These are phyloP conservation scores for Hydropotes inermis DNA, from an alignment of 2,113 vertebrate species.

Conservation along the genomic window DNA sequence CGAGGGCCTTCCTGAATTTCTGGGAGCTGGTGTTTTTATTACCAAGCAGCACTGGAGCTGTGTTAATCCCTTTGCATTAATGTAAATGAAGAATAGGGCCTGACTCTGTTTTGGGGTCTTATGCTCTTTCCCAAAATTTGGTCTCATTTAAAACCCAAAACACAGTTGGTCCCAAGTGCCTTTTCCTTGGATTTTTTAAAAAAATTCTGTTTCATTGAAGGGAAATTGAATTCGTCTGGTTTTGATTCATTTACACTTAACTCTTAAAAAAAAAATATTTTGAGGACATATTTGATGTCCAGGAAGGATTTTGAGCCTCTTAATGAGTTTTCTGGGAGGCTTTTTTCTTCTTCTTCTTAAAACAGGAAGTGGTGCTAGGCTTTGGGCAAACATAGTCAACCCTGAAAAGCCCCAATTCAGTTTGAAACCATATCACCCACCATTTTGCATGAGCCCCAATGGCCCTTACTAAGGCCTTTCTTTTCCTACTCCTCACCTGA, in stretches of 20 bases:
- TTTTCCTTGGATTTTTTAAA: slow-evolving; percentile 45
- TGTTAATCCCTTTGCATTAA: neutral
- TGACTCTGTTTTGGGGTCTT: slow-evolving; percentile 19
- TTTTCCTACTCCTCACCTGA: neutral
- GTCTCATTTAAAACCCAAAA: slow-evolving; percentile 64
- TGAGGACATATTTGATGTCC: slow-evolving; percentile 68
- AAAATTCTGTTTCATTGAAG: slow-evolving; percentile 68
- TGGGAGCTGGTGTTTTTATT: neutral
- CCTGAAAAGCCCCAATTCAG: slow-evolving; percentile 49
- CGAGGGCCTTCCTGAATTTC: neutral
- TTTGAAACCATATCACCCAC: slow-evolving; percentile 49
- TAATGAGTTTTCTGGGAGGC: slow-evolving; percentile 67
- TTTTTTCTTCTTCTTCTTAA: slow-evolving; percentile 45
- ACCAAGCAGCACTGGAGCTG: neutral
- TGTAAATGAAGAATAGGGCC: slow-evolving; percentile 32
- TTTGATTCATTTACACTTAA: slow-evolving; percentile 73
- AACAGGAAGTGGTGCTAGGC: slow-evolving; percentile 69
- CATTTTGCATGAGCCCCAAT: neutral
- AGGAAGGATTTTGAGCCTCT: slow-evolving; percentile 63
- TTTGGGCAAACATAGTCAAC: slow-evolving; percentile 57
- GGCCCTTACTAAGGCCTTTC: neutral
- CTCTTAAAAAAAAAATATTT: slow-evolving; percentile 58
- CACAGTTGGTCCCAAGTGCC: slow-evolving; percentile 48
- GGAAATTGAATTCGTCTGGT: slow-evolving; percentile 73
- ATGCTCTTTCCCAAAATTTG: slow-evolving; percentile 36